Conservation (phyloP, 2,113 vertebrate species). For the Ceyx margarethae region DNA sequence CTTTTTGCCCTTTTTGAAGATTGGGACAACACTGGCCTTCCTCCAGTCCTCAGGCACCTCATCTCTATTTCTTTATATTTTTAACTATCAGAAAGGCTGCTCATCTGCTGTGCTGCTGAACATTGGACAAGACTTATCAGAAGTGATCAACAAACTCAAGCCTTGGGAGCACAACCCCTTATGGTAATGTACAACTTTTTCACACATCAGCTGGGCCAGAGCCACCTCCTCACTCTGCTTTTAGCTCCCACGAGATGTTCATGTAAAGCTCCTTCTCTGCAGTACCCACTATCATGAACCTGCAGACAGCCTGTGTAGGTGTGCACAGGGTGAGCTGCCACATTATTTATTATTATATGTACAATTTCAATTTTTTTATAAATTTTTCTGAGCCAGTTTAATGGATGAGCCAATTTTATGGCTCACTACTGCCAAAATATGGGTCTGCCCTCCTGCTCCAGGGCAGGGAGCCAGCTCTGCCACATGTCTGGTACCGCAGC, state of each 20-base stretch:
- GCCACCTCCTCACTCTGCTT: background rate
- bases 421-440: background rate
- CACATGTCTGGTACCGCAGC: background rate
- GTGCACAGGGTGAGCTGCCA: rapidly evolving
- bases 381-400: background rate
- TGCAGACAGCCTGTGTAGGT: rapidly evolving
- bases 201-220: background rate
- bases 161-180: background rate
- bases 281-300: background rate
- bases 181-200: background rate
- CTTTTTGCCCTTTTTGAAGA: no score
- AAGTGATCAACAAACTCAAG: background rate
- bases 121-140: background rate
- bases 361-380: background rate
- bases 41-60: background rate
- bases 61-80: background rate
- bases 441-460: background rate
- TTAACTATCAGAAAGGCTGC: background rate
- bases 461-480: background rate
- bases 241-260: background rate
- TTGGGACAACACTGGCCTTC: no score
- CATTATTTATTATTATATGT: background rate
- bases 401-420: background rate
- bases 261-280: background rate
- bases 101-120: background rate